These are phyloP conservation scores for Montipora sp. DNA, from an alignment of 64 coral and sea anemone genomes.

Conservation along the genomic window DNA sequence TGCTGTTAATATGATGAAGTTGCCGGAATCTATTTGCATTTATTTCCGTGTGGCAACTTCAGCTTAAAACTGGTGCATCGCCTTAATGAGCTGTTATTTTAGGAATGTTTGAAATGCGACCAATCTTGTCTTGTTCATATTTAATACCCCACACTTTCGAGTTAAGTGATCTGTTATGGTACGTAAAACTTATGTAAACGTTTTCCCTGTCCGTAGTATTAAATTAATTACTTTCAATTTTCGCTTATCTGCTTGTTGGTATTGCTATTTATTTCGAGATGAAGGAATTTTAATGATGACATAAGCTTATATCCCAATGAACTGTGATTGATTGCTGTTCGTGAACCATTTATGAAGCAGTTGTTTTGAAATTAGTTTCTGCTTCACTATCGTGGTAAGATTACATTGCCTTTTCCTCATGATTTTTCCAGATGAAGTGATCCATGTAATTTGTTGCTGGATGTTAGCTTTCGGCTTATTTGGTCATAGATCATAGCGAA, in stretches of 20 bases:
- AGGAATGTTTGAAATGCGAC: conserved; percentile 17
- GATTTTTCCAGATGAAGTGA: not conserved
- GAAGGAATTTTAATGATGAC: not conserved
- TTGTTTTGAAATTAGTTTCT: not conserved
- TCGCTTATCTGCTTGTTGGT: not conserved
- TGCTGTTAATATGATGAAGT: not conserved
- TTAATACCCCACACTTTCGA: not conserved
- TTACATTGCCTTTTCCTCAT: not conserved
- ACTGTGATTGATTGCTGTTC: not conserved
- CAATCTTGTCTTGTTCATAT: not conserved
- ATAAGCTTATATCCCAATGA: too few relatives aligned
- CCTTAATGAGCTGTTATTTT: not conserved
- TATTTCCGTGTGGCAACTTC: conserved; percentile 15
- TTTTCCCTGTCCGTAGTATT: not conserved
- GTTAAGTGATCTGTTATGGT: not conserved
- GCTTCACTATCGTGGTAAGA: not conserved
- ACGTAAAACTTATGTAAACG: not conserved
- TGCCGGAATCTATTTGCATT: not conserved
- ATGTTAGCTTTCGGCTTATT: not conserved
- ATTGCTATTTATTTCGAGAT: not conserved
- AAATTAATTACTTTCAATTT: not conserved
- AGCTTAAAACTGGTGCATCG: not conserved
- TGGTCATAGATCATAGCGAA: conserved; percentile 11
- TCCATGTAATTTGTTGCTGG: not conserved
- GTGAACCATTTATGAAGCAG: not conserved